Base-by-base conservation (phyloP, 2,113 vertebrate species). In the Orycteropus afer region DNA sequence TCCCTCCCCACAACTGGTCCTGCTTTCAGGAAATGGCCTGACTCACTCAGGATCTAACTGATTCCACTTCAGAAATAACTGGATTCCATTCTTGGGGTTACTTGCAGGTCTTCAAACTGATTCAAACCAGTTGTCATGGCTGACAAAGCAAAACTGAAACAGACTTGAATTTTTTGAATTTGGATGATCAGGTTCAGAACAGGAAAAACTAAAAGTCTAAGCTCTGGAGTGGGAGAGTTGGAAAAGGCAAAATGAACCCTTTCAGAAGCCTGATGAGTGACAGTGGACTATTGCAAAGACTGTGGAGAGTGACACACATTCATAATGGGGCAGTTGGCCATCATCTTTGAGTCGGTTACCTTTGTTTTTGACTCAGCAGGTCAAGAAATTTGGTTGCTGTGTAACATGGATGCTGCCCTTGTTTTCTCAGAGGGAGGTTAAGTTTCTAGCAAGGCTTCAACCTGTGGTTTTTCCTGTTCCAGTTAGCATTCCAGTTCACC, bases 81-180 rank as follows among this genome's bases (percentile, higher is more conserved):
- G 47, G 34, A 80, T 89, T 96, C 78, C 77, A 59, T 95, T 94
- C 77, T 91, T 74, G 63, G 67, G 20, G 20, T n/a, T 91, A 87
- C 93, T 90, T 94, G 59, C 80, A 94, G 55, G 55, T 18, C 55
- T 57, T 57, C 51, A 53, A 53, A 53, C 15, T 11, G 15, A 15
- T 53, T 15, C 51, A 20, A 20, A 57, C 20, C 55, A 57, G 55
- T 57, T 57, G 55, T 57, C 55, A 18, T 57, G 18, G 55, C 55
- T 17, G 18, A 57, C 18, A 20, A 57, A 57, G 20, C 55, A 57
- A 57, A 57, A 20, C 55, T n/a, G n/a, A n/a, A n/a, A n/a, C n/a
- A n/a, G n/a, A n/a, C n/a, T n/a, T n/a, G n/a, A n/a, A n/a, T n/a
- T n/a, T n/a, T n/a, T n/a, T n/a, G n/a, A n/a, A n/a, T n/a, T n/a